Evolutionary conservation across 2,113 vertebrate species (phyloP).

Genomic region (Mastomys coucha): DNA sequence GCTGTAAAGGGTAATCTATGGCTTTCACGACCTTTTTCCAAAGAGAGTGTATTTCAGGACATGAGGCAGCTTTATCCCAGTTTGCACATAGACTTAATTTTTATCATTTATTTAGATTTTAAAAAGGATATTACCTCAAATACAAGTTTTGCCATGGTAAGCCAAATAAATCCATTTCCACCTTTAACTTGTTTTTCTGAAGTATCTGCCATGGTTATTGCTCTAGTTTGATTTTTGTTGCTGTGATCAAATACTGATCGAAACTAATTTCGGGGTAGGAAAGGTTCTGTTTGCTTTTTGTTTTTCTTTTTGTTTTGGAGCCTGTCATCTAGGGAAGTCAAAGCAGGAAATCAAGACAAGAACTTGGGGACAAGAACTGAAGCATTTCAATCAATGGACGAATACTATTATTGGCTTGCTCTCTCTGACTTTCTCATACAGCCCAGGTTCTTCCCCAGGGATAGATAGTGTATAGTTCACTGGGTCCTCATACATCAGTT

Average conservation of each 20-base stretch:
- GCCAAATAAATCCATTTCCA: background rate
- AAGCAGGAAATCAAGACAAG: background rate
- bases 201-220: background rate
- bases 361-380: background rate
- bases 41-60: conserved; percentile 14
- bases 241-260: background rate
- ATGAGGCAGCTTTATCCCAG: background rate
- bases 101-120: conserved; percentile 43
- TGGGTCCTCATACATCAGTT: background rate
- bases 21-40: conserved; percentile 47
- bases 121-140: conserved; percentile 29
- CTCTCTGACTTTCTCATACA: background rate
- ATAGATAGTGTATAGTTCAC: background rate
- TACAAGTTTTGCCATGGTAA: background rate
- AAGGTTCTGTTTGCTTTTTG: background rate
- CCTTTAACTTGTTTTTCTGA: background rate
- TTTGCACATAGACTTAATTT: conserved; percentile 43
- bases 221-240: background rate
- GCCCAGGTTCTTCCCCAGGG: background rate
- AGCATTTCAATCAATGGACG: background rate
- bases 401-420: background rate
- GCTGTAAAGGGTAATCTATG: background rate
- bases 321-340: background rate
- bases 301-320: background rate
- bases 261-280: background rate